Evolutionary conservation across 2,888 invertebrate species (phyloP).

Genomic region (Elmis aenea): DNA sequence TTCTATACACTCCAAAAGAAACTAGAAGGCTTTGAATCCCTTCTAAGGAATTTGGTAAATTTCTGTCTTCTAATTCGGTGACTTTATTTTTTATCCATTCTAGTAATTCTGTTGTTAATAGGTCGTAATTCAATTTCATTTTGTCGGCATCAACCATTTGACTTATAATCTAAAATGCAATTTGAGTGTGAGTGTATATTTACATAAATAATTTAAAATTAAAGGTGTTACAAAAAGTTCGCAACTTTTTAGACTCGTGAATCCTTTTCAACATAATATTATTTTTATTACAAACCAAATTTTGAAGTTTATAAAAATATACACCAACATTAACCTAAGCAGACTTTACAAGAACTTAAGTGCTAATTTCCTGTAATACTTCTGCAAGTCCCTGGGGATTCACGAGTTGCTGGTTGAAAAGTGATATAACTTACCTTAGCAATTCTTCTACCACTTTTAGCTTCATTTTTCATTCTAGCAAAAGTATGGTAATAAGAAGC

Average conservation of each 20-base stretch:
- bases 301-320: too few species aligned
- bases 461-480: constrained; percentile 97
- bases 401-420: too few species aligned
- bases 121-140: constrained; percentile 85
- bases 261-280: not conserved
- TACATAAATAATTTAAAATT: constrained; percentile 1
- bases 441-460: constrained; percentile 94
- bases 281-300: too few species aligned
- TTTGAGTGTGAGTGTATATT: not conserved
- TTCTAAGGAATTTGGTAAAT: constrained; percentile 91
- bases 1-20: constrained; percentile 91
- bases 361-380: not conserved
- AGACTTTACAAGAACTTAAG: not conserved
- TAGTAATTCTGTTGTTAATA: constrained; percentile 75
- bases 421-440: constrained; percentile 92
- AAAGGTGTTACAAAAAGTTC: constrained; percentile 1
- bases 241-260: not conserved
- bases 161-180: constrained; percentile 73
- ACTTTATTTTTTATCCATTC: constrained; percentile 93
- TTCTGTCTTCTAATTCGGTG: constrained; percentile 71
- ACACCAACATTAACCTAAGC: too few species aligned
- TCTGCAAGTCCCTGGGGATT: too few species aligned
- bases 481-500: constrained; percentile 99
- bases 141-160: constrained; percentile 94
- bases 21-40: constrained; percentile 88